Evolutionary conservation across 2,888 invertebrate species (phyloP).

Genomic region (Augiades crinisus): DNA sequence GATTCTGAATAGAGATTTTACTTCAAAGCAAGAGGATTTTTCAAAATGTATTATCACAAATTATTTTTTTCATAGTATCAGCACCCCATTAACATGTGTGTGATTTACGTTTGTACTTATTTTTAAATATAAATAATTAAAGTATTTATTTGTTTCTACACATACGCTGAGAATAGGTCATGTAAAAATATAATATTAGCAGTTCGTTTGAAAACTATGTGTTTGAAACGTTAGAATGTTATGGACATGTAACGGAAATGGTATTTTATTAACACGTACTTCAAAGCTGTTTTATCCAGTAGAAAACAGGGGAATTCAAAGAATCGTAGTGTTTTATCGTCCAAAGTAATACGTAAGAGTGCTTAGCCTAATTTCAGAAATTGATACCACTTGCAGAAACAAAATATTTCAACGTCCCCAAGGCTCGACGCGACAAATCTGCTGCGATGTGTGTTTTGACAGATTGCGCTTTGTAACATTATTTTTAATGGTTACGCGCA

Average conservation of each 20-base stretch:
- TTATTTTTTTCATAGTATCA: too few relatives aligned
- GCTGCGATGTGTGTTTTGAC: constrained; percentile 59
- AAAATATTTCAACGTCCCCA: constrained; percentile 55
- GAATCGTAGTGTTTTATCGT: background rate
- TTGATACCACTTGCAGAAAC: constrained; percentile 49
- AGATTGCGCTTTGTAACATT: constrained; percentile 64
- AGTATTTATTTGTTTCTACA: background rate
- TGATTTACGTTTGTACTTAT: background rate
- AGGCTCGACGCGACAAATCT: constrained; percentile 55
- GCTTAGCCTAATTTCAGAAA: constrained; percentile 35
- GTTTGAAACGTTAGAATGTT: constrained; percentile 41
- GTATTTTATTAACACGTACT: background rate
- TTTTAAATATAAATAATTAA: too few relatives aligned
- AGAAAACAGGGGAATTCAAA: background rate
- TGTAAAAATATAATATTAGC: constrained; percentile 65
- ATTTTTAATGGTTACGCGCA: constrained; percentile 44
- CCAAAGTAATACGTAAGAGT: constrained; percentile 29
- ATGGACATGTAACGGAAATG: constrained; percentile 39
- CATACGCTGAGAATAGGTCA: constrained; percentile 64
- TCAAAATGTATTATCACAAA: too few relatives aligned
- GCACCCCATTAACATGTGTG: too few relatives aligned
- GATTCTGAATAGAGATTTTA: too few relatives aligned
- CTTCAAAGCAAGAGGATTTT: too few relatives aligned
- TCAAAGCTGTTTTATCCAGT: background rate
- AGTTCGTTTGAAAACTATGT: constrained; percentile 61